These are phyloP conservation scores for Sebastiscus albofasciatus DNA, from an alignment of 2,797 vertebrate genomes.

Conservation along the genomic window DNA sequence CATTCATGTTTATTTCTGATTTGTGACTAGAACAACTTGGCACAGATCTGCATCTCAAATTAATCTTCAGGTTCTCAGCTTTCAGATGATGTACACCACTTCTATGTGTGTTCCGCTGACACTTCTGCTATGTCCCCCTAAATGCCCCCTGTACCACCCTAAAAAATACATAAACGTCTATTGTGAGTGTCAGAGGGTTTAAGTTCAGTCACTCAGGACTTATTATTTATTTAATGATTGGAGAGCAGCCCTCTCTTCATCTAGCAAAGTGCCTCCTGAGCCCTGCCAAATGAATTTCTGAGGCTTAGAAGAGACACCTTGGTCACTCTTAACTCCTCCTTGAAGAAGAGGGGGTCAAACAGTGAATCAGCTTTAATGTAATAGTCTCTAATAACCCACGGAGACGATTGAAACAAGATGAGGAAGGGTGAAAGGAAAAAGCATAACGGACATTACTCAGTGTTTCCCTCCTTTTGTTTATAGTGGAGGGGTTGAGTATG, in stretches of 20 bases:
- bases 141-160: neutral
- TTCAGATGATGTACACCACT: neutral
- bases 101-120: neutral
- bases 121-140: neutral
- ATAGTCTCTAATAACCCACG: slow-evolving; percentile 15
- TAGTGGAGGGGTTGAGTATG: neutral
- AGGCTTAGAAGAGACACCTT: neutral
- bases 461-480: slow-evolving; percentile 12
- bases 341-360: neutral
- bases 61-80: neutral
- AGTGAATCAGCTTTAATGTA: neutral
- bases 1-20: neutral
- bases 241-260: neutral
- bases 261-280: neutral
- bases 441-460: neutral
- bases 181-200: neutral
- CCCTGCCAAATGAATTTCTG: neutral
- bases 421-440: slow-evolving; percentile 25
- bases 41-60: too few relatives aligned
- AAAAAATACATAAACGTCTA: neutral
- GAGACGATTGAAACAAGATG: neutral
- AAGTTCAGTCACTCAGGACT: neutral
- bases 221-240: neutral
- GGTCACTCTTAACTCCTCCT: slow-evolving; percentile 6
- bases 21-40: neutral